Evolutionary conservation across 2,888 invertebrate genomes (phyloP).

Genomic region (Serrognathus titanus): DNA sequence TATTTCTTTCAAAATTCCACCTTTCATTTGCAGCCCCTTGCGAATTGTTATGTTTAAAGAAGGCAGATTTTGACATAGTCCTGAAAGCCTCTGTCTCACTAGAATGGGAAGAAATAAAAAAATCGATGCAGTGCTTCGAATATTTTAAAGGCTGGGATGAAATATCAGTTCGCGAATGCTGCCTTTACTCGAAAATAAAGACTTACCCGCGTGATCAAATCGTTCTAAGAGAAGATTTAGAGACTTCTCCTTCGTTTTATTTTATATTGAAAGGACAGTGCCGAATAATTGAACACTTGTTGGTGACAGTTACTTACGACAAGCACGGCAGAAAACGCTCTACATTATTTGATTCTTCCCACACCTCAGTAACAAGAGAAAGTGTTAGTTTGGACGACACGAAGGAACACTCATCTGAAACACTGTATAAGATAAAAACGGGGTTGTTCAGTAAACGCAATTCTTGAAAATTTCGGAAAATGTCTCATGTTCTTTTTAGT

Average conservation of each 20-base stretch:
- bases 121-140: constrained; percentile 59
- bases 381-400: not conserved
- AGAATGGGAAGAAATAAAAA: constrained; percentile 60
- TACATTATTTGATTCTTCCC: constrained; percentile 47
- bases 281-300: constrained; percentile 57
- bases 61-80: constrained; percentile 58
- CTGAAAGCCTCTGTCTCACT: constrained; percentile 57
- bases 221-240: constrained; percentile 53
- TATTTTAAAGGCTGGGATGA: constrained; percentile 63
- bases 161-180: constrained; percentile 60
- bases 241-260: constrained; percentile 47
- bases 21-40: constrained; percentile 49
- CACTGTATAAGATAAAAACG: too few relatives aligned
- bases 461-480: too few relatives aligned
- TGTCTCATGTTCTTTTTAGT: too few relatives aligned
- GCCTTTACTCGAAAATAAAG: constrained; percentile 62
- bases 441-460: too few relatives aligned
- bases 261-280: constrained; percentile 58
- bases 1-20: not conserved
- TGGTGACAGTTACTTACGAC: constrained; percentile 45
- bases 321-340: constrained; percentile 48
- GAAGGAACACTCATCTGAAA: constrained; percentile 4
- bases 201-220: constrained; percentile 56
- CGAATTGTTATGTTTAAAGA: constrained; percentile 62
- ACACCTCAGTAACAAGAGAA: not conserved